Base-by-base conservation (phyloP, 2,888 invertebrate genomes). In the Tricholauxania praeusta region DNA sequence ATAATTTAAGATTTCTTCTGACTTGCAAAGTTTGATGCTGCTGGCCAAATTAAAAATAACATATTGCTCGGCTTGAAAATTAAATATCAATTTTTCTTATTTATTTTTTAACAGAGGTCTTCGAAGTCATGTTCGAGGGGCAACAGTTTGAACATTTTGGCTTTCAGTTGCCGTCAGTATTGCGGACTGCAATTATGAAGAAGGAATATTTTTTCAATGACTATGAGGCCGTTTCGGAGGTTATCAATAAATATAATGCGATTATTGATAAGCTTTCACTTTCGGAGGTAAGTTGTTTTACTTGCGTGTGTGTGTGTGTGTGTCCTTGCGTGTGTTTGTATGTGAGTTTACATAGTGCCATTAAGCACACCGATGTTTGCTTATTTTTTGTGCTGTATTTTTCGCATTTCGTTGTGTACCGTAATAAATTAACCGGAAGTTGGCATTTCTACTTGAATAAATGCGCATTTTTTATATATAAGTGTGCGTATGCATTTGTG, bases 71-170 rank as follows among this genome's bases (percentile, higher is more conserved):
- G 12, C 22, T n/a, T 59, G 14, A 49, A 19, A 49, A 55, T 57
- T 15, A 47, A 28, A 14, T 49, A 28, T 60, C 47, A 28, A 14
- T 49, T 66, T 57, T 47, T 57, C 12, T 47, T 64, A n/a, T 19
- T 22, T 12, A n/a, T 12, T 51, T 48, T 57, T 28, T 75, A 72
- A 0, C 28, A 77, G 88, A 91, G 5, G 88, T 95, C 47, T 93
- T 93, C 79, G 90, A 91, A 72, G 87, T 91, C 1, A 91, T 94
- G 78, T 90, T 90, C 28, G 94, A 94, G 84, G 92, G 93, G 1
- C 93, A 93, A 84, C 87, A 94, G 2, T 89, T 95, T 88, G 94
- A 94, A 81, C 90, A 91, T 79, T 84, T 94, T 57, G 93, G 93
- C 2, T 91, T 90, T 76, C 81, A 88, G 49, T 79, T 92, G 60